Evolutionary conservation across 2,797 vertebrate genomes (phyloP).

Genomic region (Bradypodion pumilum): DNA sequence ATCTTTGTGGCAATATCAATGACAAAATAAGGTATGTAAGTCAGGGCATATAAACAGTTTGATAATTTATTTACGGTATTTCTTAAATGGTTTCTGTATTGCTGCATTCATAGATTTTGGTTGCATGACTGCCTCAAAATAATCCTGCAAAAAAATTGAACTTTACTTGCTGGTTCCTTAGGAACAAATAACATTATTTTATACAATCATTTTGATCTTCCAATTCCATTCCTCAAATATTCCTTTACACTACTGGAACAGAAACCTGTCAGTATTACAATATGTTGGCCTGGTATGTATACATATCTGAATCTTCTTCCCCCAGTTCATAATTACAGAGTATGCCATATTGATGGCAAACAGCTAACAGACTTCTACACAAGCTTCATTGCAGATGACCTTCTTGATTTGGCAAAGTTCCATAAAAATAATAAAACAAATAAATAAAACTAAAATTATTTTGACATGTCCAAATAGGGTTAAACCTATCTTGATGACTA

Average conservation of each 20-base stretch:
- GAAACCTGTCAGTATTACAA: background rate
- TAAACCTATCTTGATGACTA: too few relatives aligned
- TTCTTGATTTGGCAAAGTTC: background rate
- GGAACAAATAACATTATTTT: background rate
- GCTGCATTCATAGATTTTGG: background rate
- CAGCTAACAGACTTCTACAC: background rate
- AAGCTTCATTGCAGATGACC: background rate
- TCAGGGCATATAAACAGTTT: too few relatives aligned
- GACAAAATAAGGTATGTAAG: too few relatives aligned
- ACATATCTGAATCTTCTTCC: background rate
- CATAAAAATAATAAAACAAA: background rate
- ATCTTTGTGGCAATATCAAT: too few relatives aligned
- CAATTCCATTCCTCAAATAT: background rate
- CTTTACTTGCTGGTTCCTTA: background rate
- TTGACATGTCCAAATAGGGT: background rate
- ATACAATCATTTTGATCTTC: background rate
- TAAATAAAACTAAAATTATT: background rate
- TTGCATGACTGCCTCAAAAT: background rate
- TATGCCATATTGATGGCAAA: background rate
- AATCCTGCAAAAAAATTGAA: background rate
- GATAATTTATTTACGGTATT: background rate
- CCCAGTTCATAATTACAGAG: background rate
- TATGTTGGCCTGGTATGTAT: background rate
- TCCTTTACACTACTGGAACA: background rate
- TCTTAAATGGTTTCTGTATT: background rate